Conservation (phyloP, 2,888 invertebrate genomes). For the Agriopis marginaria region DNA sequence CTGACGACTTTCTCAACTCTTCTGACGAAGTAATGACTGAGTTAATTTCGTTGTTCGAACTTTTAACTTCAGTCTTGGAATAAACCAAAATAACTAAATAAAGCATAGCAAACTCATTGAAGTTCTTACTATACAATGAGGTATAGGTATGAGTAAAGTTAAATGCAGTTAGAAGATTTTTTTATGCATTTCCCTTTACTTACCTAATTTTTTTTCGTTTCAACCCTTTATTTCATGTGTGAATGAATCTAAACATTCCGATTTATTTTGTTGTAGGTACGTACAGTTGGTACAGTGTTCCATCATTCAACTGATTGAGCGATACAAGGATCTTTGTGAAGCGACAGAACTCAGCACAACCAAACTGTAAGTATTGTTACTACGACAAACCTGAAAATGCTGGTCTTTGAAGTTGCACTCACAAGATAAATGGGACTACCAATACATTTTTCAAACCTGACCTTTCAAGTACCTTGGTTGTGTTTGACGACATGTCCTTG, state of each 20-base stretch:
- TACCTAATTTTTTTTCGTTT: not conserved
- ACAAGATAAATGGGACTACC: too few relatives aligned
- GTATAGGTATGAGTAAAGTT: too few relatives aligned
- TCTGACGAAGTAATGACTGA: not conserved
- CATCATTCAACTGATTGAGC: not conserved
- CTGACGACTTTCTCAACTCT: constrained; percentile 13
- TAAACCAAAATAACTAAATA: too few relatives aligned
- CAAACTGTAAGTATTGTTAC: not conserved
- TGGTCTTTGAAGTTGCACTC: too few relatives aligned
- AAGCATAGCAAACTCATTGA: too few relatives aligned
- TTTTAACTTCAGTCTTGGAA: too few relatives aligned
- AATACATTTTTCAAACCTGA: too few relatives aligned
- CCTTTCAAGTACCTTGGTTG: too few relatives aligned
- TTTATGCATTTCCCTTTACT: not conserved
- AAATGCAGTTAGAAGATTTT: too few relatives aligned
- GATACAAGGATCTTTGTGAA: constrained; percentile 5
- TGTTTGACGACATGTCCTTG: too few relatives aligned
- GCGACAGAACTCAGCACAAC: not conserved
- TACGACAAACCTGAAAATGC: too few relatives aligned
- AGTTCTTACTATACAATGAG: too few relatives aligned
- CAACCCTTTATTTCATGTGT: not conserved
- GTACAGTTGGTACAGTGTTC: constrained; percentile 21
- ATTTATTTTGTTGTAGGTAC: constrained; percentile 27
- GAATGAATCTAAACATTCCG: not conserved
- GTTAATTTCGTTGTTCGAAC: not conserved